phyloP scores from a whole-genome alignment of 2,113 vertebrate genomes.

The Elgaria multicarinata region DNA sequence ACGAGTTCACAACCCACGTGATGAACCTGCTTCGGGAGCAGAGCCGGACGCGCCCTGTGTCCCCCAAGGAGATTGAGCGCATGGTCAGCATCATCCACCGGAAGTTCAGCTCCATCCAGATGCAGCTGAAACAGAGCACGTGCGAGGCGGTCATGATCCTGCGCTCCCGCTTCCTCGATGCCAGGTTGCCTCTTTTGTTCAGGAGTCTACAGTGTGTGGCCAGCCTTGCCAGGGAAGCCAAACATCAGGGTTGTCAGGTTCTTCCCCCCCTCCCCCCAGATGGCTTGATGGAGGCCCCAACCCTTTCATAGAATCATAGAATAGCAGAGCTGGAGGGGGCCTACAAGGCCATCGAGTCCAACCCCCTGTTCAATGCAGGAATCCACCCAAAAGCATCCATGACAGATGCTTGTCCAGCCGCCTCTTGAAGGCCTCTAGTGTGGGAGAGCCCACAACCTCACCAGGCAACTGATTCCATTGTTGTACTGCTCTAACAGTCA shows the following conservation, averaged over 20 bases:
- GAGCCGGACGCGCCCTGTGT: slow-evolving; percentile 89
- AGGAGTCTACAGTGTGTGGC: background rate
- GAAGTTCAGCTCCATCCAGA: slow-evolving; percentile 94
- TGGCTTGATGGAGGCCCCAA: background rate
- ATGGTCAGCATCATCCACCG: slow-evolving; percentile 93
- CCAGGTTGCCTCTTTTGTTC: slow-evolving; percentile 73
- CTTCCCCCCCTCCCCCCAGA: background rate
- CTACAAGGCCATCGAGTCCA: no score
- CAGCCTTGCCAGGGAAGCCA: background rate
- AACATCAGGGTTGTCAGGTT: background rate
- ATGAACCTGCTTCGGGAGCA: slow-evolving; percentile 74
- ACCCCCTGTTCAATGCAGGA: no score
- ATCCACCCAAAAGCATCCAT: no score
- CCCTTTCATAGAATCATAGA: no score
- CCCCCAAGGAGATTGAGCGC: slow-evolving; percentile 91
- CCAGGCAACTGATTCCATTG: no score
- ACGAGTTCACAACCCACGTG: slow-evolving; percentile 80
- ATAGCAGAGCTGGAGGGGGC: no score
- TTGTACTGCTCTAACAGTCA: no score
- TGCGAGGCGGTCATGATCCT: slow-evolving; percentile 94
- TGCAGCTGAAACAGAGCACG: slow-evolving; percentile 88
- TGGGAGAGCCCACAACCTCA: no score
- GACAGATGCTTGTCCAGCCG: no score
- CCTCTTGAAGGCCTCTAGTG: no score
- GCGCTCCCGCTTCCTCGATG: slow-evolving; percentile 89